Evolutionary conservation across 1,140 invertebrate genomes (phyloP).

Genomic region (Chironomus striatipennis): DNA sequence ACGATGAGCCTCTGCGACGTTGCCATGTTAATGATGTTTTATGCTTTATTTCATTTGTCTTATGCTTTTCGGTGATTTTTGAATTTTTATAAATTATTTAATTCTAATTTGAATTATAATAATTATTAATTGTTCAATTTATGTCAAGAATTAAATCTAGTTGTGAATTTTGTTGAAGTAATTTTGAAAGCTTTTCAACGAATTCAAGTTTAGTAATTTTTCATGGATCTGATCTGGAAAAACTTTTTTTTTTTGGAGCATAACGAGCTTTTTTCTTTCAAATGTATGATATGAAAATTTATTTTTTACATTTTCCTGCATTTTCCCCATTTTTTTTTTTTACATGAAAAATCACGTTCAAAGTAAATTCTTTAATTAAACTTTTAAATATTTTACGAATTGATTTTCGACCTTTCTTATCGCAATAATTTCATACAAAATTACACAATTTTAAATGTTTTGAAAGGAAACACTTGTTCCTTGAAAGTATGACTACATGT

Average conservation of each 20-base stretch:
- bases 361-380: no score
- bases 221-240: constrained; percentile 5
- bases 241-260: neutral
- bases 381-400: no score
- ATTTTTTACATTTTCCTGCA: neutral
- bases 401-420: no score
- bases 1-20: neutral
- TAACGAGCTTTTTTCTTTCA: neutral
- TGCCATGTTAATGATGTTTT: constrained; percentile 20
- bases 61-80: neutral
- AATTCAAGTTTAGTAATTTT: neutral
- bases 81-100: neutral
- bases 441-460: no score
- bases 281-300: neutral
- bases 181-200: neutral
- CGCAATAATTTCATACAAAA: no score
- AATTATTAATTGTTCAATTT: neutral
- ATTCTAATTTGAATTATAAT: neutral
- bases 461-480: no score
- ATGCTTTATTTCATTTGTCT: neutral
- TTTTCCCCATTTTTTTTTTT: neutral
- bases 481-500: no score
- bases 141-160: neutral
- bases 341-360: no score
- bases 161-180: neutral